Percentiles rank a stretch among this genome's conserved stretches.
Evolutionary conservation across 2,888 invertebrate species (phyloP).

Genomic region (Calliphora vomitoria): DNA sequence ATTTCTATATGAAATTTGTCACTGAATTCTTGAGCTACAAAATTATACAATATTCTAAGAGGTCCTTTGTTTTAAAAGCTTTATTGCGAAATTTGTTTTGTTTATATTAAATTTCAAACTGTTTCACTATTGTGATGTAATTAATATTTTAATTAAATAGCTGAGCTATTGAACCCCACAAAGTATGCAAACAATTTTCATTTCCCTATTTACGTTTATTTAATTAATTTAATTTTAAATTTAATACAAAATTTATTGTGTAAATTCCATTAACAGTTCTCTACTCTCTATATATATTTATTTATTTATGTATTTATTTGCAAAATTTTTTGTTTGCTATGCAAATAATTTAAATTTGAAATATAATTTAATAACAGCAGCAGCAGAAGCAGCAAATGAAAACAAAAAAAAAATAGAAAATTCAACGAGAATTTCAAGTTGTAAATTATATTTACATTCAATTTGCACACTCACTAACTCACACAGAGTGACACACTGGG

Average conservation of each 20-base stretch:
- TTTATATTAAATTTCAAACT: too few relatives aligned
- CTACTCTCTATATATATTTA: neutral
- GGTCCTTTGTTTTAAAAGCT: too few relatives aligned
- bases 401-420: slow-evolving; percentile 7
- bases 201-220: slow-evolving; percentile 12
- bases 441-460: slow-evolving; percentile 66
- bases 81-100: too few relatives aligned
- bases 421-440: slow-evolving; percentile 42
- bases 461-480: slow-evolving; percentile 53
- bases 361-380: slow-evolving; percentile 47
- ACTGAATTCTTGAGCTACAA: too few relatives aligned
- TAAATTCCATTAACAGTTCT: slow-evolving; percentile 16
- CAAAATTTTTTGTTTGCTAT: neutral
- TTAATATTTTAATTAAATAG: neutral
- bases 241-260: slow-evolving; percentile 4
- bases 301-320: slow-evolving; percentile 9
- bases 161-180: neutral
- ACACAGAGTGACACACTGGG: neutral
- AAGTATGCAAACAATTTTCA: slow-evolving; percentile 18
- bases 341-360: slow-evolving; percentile 59
- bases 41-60: too few relatives aligned
- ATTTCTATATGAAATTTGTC: too few relatives aligned
- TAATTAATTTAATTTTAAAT: slow-evolving; percentile 18
- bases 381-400: neutral
- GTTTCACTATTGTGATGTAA: neutral